A percentile compares a stretch with the other conserved stretches of the same genome.
Conservation (phyloP, 2,113 vertebrate species). For the Sakesphorus luctuosus region DNA sequence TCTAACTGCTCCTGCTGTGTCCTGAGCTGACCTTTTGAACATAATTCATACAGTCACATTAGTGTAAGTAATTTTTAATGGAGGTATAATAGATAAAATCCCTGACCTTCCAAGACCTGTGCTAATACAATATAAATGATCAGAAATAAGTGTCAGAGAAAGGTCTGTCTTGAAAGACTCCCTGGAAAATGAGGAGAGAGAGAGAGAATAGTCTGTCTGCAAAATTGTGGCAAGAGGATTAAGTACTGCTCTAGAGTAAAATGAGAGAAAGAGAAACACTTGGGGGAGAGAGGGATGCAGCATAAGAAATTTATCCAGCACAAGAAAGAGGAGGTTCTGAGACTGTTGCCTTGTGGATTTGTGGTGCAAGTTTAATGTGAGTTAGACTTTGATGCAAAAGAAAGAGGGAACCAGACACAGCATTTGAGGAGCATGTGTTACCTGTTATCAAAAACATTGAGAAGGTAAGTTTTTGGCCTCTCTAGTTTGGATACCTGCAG, state of each 20-base stretch:
- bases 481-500: neutral
- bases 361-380: neutral
- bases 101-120: neutral
- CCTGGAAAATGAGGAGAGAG: neutral
- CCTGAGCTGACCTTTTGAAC: neutral
- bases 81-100: neutral
- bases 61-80: neutral
- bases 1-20: neutral
- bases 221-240: neutral
- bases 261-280: neutral
- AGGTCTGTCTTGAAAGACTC: neutral
- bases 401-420: neutral
- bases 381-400: neutral
- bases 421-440: neutral
- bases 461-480: neutral
- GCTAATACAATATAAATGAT: neutral
- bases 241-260: neutral
- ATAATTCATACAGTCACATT: neutral
- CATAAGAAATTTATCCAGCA: neutral
- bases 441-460: neutral
- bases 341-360: neutral
- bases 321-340: neutral
- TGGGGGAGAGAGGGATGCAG: neutral
- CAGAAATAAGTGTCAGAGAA: neutral
- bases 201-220: neutral